A percentile compares a stretch with the other conserved stretches of the same genome.
These are phyloP conservation scores for Hyposoter dolosus DNA, from an alignment of 2,888 invertebrate genomes.

Conservation along the genomic window DNA sequence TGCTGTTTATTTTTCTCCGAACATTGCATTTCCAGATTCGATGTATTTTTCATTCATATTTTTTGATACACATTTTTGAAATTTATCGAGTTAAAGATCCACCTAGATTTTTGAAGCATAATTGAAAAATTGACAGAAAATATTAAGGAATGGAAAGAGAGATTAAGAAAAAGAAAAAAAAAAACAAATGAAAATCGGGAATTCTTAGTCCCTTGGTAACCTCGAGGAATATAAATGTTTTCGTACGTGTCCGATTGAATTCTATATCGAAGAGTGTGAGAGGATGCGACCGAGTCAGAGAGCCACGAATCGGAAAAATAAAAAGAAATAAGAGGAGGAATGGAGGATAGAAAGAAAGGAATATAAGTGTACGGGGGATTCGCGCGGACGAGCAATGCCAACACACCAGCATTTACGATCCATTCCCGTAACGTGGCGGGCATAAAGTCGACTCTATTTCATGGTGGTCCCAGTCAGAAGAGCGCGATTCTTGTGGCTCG, in stretches of 20 bases:
- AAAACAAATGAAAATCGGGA: not conserved
- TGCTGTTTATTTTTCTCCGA: not conserved
- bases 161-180: not conserved
- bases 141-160: not conserved
- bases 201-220: slow-evolving; percentile 40
- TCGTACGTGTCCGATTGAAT: slow-evolving; percentile 69
- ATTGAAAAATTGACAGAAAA: not conserved
- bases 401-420: slow-evolving; percentile 72
- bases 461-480: slow-evolving; percentile 72
- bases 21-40: not conserved
- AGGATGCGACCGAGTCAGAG: slow-evolving; percentile 41
- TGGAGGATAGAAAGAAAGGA: slow-evolving; percentile 1
- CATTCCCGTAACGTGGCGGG: slow-evolving; percentile 72
- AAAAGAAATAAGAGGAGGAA: slow-evolving; percentile 12
- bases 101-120: not conserved
- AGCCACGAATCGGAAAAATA: slow-evolving; percentile 58
- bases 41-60: not conserved
- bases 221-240: slow-evolving; percentile 48
- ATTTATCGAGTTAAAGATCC: not conserved
- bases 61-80: not conserved
- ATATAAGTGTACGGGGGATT: slow-evolving; percentile 57
- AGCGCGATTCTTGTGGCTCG: slow-evolving; percentile 66
- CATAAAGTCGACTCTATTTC: slow-evolving; percentile 75
- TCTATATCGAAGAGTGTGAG: slow-evolving; percentile 64
- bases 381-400: slow-evolving; percentile 67